These are phyloP conservation scores for Artibeus jamaicensis DNA, from an alignment of 2,797 vertebrate genomes.

Conservation along the genomic window DNA sequence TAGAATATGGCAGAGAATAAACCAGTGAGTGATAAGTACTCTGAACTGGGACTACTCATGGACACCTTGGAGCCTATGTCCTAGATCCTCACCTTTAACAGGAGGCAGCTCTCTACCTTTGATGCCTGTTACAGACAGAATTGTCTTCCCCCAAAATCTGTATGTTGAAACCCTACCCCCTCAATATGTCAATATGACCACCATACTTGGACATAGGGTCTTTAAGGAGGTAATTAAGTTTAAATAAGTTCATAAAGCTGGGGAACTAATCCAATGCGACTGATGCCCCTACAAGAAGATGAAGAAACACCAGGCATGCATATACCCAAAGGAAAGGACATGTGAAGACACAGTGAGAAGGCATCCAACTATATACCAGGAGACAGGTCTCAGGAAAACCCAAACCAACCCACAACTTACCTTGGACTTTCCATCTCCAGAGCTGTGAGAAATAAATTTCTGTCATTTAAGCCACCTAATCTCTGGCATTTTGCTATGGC, in stretches of 20 bases:
- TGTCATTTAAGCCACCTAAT: too few relatives aligned
- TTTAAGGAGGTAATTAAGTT: neutral
- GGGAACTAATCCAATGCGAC: neutral
- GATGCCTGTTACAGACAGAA: neutral
- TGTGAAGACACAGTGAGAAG: too few relatives aligned
- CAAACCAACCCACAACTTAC: too few relatives aligned
- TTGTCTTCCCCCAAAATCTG: neutral
- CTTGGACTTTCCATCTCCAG: too few relatives aligned
- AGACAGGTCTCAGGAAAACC: too few relatives aligned
- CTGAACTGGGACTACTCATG: neutral
- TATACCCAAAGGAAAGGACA: too few relatives aligned
- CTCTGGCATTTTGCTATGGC: too few relatives aligned
- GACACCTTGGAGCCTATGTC: neutral
- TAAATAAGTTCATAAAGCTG: neutral
- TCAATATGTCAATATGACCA: too few relatives aligned
- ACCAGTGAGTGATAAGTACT: neutral
- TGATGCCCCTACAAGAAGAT: neutral
- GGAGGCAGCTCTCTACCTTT: neutral
- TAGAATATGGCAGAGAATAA: neutral
- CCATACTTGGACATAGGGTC: neutral
- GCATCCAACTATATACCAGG: too few relatives aligned
- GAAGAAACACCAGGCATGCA: neutral
- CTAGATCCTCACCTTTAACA: neutral
- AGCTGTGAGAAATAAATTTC: too few relatives aligned
- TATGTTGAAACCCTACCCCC: neutral